Base-by-base conservation (phyloP, 2,797 vertebrate species). In the Fringilla coelebs region DNA sequence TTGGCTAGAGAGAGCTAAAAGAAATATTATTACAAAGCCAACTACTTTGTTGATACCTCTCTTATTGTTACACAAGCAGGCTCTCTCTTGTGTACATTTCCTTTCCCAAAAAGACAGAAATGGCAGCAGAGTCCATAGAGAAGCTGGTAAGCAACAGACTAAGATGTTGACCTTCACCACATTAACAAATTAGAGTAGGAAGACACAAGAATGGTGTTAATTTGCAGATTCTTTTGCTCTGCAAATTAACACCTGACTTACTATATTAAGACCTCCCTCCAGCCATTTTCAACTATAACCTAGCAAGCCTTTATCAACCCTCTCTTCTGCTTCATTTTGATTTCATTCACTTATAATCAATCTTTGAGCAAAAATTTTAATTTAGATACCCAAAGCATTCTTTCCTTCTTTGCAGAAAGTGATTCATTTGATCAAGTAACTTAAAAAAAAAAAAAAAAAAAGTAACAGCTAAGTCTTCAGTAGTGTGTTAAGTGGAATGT, bases 221-320 rank as follows among this genome's bases (percentile, higher is more conserved):
- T n/a, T n/a, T n/a, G n/a, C n/a, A 82, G 67, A 63, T 65, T 22
- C 13, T 43, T 74, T n/a, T 82, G 15, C 20, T 82, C 26, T 36
- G 4, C 19, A 52, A 82, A 22, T 43, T 61, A 61, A 38, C 22
- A 45, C 32, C 25, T 67, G 48, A 32, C 5, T 82, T 70, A 46
- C 11, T 29, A 77, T 16, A 43, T 0, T 0, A 26, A 70, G 43
- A 62, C 15, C 19, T 71, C 12, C 12, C 14, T 74, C 14, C n/a
- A 57, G 16, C 16, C 22, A 24, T 77, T 77, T 60, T 81, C 45
- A 75, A 3, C 14, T 63, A 51, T 21, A 66, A 46, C 10, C n/a
- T 17, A 67, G 16, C 48, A 89, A 71, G 4, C 9, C 7, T 74
- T 71, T 67, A 46, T 28, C n/a, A 71, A 41, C 4, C 1, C 16